Percentiles rank a stretch among this genome's conserved stretches.
These are phyloP conservation scores for Dipodomys spectabilis DNA, from an alignment of 2,113 vertebrate genomes.

Conservation along the genomic window DNA sequence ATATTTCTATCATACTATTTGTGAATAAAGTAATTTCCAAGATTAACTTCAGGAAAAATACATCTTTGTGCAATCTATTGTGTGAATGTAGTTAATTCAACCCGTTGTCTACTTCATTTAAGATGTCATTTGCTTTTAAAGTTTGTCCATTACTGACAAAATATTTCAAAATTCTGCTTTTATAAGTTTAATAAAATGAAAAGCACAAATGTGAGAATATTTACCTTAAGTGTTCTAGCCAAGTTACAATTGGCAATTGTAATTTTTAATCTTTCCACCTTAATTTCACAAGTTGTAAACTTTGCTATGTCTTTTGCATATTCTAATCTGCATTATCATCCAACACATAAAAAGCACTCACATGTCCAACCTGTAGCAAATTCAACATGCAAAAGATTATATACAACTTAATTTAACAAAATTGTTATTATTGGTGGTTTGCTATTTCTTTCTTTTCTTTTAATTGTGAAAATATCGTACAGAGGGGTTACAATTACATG, in stretches of 20 bases:
- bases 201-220: not conserved
- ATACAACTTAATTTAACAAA: not conserved
- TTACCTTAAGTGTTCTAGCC: not conserved
- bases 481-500: no score
- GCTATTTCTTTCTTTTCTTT: not conserved
- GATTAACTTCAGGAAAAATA: constrained; percentile 1
- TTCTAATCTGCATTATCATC: not conserved
- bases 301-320: not conserved
- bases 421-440: not conserved
- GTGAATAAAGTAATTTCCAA: not conserved
- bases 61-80: not conserved
- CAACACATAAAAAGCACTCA: not conserved
- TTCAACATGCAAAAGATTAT: not conserved
- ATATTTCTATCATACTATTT: not conserved
- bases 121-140: not conserved
- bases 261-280: not conserved
- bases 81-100: not conserved
- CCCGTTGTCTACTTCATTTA: constrained; percentile 7
- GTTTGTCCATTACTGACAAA: not conserved
- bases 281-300: not conserved
- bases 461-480: no score
- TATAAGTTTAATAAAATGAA: not conserved
- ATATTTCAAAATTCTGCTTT: not conserved
- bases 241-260: not conserved
- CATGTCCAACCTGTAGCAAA: not conserved